A percentile compares a stretch with the other conserved stretches of the same genome.
Evolutionary conservation across 2,888 invertebrate genomes (phyloP).

Genomic region (Xanthorhoe designata): DNA sequence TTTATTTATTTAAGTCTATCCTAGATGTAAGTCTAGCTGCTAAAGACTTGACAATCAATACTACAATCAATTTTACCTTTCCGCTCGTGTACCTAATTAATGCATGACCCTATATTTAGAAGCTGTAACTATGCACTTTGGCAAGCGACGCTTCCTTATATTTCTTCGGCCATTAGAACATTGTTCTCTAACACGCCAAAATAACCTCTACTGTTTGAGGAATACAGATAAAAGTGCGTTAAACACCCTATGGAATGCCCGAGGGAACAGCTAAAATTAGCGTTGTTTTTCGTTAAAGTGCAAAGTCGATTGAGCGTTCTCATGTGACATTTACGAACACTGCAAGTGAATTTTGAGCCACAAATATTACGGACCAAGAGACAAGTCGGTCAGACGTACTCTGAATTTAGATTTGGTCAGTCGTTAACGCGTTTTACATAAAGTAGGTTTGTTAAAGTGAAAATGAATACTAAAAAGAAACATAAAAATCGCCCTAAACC

Average conservation of each 20-base stretch:
- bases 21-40: background rate
- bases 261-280: constrained; percentile 33
- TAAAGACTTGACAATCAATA: constrained; percentile 10
- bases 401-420: constrained; percentile 72
- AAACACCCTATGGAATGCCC: background rate
- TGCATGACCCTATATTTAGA: constrained; percentile 50
- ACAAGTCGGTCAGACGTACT: constrained; percentile 73
- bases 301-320: constrained; percentile 13
- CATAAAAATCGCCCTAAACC: constrained; percentile 67
- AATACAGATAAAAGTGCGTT: constrained; percentile 20
- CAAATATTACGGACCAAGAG: constrained; percentile 67
- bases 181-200: constrained; percentile 18
- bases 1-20: too few species aligned
- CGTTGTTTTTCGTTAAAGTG: constrained; percentile 35
- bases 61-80: constrained; percentile 30
- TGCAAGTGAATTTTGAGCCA: constrained; percentile 66
- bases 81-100: constrained; percentile 31
- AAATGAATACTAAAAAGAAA: constrained; percentile 78
- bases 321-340: constrained; percentile 73
- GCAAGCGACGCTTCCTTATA: constrained; percentile 62
- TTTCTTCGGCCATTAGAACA: constrained; percentile 34
- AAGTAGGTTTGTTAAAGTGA: constrained; percentile 38
- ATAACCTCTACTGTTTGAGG: background rate
- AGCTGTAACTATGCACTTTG: constrained; percentile 56
- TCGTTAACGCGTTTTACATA: constrained; percentile 50